Base-by-base conservation (phyloP, 2,113 vertebrate genomes). In the Polypterus senegalus region DNA sequence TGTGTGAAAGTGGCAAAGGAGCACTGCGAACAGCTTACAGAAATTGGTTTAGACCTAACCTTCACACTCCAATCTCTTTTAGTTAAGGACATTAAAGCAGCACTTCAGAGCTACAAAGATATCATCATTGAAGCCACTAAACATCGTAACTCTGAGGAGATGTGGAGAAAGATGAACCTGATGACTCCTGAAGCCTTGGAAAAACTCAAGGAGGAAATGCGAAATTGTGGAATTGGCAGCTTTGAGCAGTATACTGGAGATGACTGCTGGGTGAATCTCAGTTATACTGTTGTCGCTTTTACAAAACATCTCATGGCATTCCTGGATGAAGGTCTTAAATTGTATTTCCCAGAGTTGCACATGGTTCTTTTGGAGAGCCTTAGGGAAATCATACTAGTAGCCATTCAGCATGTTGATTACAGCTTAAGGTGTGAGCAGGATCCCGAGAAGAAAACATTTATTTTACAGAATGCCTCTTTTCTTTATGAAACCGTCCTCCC, bases 241-340 rank as follows among this genome's bases (percentile, higher is more conserved):
- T 96, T 99, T 52, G 91, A 96, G 56, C 93, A 92, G 63, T 94
- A 96, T 77, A 97, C 91, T 0, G 96, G 96, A 1, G 92, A 97
- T 5, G 93, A 92, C 84, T 99, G 96, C 80, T 99, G 96, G 96
- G 94, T 99, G 69, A 97, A 97, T 80, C 86, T 99, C 54, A 98
- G 96, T 79, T 99, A 99, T 78, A 99, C 96, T 0, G 72, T 99
- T 3, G 94, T 99, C 61, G 95, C 95, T 60, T 99, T 99, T 79
- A 97, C 92, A 27, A 99, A 99, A 76, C 96, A 99, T 83, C 88
- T 94, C 71, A 93, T 99, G 94, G 88, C 85, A 70, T 99, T 98
- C 76, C 66, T 99, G 81, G 96, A 99, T 65, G 96, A 98, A 66
- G 96, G 94, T 0, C 79, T 99, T 68, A 94, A 94, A 76, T 88